Evolutionary conservation across 2,888 invertebrate species (phyloP).

Genomic region (Calliphora vomitoria): DNA sequence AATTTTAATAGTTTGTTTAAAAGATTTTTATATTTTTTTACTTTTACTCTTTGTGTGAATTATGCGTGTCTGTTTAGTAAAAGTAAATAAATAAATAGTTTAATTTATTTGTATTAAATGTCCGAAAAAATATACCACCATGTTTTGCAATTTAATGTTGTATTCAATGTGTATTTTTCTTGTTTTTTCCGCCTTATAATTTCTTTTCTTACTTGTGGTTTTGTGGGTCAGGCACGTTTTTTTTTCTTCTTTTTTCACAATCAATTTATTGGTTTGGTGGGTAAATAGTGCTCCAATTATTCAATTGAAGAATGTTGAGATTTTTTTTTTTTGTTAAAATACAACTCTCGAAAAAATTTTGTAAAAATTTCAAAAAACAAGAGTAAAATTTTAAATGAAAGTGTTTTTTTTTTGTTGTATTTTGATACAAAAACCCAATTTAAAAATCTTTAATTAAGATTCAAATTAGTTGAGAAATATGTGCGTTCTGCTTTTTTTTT

Average conservation of each 20-base stretch:
- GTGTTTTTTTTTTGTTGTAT: conserved; percentile 8
- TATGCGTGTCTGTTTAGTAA: conserved; percentile 11
- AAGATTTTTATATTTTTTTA: background rate
- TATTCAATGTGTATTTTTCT: conserved; percentile 50
- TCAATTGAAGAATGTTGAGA: conserved; percentile 51
- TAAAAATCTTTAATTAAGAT: conserved; percentile 29
- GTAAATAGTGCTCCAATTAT: conserved; percentile 63
- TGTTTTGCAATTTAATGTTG: conserved; percentile 26
- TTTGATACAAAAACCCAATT: background rate
- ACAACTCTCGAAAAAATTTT: background rate
- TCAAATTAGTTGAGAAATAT: background rate
- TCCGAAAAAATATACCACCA: conserved; percentile 13
- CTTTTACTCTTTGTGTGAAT: background rate
- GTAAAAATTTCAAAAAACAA: background rate
- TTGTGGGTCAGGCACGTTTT: conserved; percentile 52
- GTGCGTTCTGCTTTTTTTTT: conserved; percentile 5
- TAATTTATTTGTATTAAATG: conserved; percentile 35
- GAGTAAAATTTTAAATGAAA: conserved; percentile 14
- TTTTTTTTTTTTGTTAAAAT: background rate
- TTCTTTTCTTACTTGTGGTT: conserved; percentile 25
- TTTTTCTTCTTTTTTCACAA: conserved; percentile 32
- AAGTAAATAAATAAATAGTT: conserved; percentile 30
- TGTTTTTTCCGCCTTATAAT: conserved; percentile 20
- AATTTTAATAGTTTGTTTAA: conserved; percentile 9
- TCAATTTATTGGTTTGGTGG: conserved; percentile 54